Evolutionary conservation across 37 sponge, comb jelly and placozoan species (phyloP).

Genomic region (Ianthella basta): DNA sequence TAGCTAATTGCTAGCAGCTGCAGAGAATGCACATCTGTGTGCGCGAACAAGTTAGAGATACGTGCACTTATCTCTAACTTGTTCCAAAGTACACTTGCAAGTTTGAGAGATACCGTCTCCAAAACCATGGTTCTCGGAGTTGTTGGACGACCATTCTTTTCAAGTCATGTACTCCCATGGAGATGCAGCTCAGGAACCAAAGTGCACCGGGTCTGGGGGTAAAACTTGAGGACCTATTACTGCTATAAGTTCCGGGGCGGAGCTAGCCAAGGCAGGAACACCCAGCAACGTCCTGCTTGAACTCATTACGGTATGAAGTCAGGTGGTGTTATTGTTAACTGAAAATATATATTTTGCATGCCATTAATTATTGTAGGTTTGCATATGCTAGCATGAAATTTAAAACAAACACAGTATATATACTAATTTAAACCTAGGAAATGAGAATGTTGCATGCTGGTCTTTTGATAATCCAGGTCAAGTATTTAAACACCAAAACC

Average conservation of each 20-base stretch:
- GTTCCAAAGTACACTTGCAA: not conserved
- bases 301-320: no score
- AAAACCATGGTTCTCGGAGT: not conserved
- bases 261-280: slow-evolving; percentile 6
- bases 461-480: no score
- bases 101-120: not conserved
- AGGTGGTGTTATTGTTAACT: no score
- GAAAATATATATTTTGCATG: no score
- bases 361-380: not conserved
- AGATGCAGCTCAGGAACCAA: not conserved
- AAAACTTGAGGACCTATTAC: not conserved
- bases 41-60: no score
- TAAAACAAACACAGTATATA: not conserved
- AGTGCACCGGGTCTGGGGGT: not conserved
- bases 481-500: no score
- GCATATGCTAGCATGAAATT: not conserved
- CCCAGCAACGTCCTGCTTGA: not conserved
- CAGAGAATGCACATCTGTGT: no score
- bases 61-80: no score
- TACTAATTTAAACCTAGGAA: not conserved
- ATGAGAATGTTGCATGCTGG: no score
- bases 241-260: slow-evolving; percentile 9
- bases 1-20: no score
- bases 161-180: slow-evolving; percentile 2
- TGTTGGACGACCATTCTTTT: not conserved